A percentile compares a stretch with the other conserved stretches of the same genome.
Conservation (phyloP, 2,113 vertebrate species). For the Marmota flaviventris region DNA sequence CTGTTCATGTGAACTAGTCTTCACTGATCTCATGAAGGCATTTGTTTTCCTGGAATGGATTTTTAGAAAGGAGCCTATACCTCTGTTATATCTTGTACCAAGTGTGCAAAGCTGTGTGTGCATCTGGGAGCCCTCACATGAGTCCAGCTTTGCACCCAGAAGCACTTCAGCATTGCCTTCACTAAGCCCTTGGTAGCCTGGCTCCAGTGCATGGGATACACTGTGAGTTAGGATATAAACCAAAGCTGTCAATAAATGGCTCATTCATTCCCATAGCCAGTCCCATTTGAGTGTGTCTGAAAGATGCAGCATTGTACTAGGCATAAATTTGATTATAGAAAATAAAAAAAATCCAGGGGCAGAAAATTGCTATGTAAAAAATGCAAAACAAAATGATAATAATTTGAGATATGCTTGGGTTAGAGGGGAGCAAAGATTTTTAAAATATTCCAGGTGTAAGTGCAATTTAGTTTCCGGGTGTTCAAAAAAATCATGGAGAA, state of each 20-base stretch:
- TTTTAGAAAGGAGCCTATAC: not conserved
- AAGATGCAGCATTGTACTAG: not conserved
- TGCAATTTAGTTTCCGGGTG: too few relatives aligned
- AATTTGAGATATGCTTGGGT: too few relatives aligned
- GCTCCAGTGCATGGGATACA: not conserved
- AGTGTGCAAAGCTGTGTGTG: not conserved
- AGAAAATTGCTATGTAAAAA: not conserved
- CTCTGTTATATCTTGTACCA: fast-evolving
- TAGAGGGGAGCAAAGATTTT: not conserved
- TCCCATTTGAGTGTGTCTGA: not conserved
- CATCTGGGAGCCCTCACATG: not conserved
- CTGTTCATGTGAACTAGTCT: fast-evolving
- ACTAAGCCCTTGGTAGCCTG: not conserved
- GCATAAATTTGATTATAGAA: not conserved
- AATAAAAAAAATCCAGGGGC: not conserved
- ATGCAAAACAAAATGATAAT: not conserved
- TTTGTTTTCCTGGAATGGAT: not conserved
- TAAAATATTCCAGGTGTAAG: not conserved
- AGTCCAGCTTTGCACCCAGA: not conserved
- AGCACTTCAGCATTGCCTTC: not conserved
- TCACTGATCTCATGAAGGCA: not conserved
- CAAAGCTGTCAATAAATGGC: not conserved
- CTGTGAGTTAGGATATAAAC: not conserved
- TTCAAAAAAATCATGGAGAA: not conserved
- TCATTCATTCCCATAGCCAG: not conserved